A percentile compares a stretch with the other conserved stretches of the same genome.
Conservation (phyloP, 1,140 invertebrate genomes). For the Bathynomus jamesi region DNA sequence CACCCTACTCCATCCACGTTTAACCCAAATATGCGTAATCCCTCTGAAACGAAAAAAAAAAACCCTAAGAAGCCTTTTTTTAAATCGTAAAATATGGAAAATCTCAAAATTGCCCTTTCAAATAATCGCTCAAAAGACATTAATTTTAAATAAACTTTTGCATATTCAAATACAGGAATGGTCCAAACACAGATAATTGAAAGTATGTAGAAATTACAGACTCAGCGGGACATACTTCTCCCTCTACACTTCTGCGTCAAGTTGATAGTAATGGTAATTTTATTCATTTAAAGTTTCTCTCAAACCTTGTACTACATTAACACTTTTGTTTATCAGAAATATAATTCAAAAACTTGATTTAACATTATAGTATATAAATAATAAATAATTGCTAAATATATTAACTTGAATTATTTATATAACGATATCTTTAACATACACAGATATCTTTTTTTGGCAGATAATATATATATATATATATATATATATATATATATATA, state of each 20-base stretch:
- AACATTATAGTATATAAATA: neutral
- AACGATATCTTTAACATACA: neutral
- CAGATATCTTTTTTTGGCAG: neutral
- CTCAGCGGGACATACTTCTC: neutral
- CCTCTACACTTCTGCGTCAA: neutral
- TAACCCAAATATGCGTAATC: too few species aligned
- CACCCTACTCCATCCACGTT: too few species aligned
- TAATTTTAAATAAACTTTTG: neutral
- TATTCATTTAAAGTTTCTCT: neutral
- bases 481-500: neutral
- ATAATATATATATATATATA: neutral
- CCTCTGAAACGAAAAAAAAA: neutral
- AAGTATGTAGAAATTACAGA: neutral
- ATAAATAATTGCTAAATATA: neutral
- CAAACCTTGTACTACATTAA: neutral
- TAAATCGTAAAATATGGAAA: neutral
- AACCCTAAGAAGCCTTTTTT: too few species aligned
- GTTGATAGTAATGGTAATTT: neutral
- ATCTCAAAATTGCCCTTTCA: neutral
- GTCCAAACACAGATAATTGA: neutral
- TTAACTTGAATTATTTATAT: neutral
- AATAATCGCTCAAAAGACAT: neutral
- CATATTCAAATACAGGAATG: neutral
- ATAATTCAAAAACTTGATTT: neutral
- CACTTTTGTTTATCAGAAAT: neutral